Evolutionary conservation across 2,797 vertebrate genomes (phyloP).

Genomic region (Xiphophorus birchmanni): DNA sequence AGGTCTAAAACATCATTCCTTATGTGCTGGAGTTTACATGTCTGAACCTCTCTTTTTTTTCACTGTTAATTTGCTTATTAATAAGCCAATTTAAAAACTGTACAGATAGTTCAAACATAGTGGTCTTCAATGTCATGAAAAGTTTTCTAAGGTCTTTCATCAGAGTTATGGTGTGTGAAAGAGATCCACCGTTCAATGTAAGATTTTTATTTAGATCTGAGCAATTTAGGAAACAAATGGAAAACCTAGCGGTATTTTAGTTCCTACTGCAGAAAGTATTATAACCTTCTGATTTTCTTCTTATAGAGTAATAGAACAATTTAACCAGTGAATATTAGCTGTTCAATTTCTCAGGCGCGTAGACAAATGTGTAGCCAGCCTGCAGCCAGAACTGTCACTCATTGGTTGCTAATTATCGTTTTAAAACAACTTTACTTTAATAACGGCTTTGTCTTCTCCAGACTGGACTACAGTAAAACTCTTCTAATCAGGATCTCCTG

Average conservation of each 20-base stretch:
- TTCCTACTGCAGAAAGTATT: neutral
- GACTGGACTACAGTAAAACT: neutral
- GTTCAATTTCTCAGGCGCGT: neutral
- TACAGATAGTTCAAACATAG: neutral
- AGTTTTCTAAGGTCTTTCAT: neutral
- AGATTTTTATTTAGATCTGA: neutral
- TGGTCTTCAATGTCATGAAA: neutral
- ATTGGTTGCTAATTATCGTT: neutral
- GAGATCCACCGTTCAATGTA: neutral
- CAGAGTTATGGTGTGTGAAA: neutral
- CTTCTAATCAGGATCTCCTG: neutral
- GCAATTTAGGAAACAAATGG: neutral
- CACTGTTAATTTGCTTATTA: neutral
- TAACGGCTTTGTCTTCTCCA: neutral
- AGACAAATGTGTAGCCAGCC: neutral
- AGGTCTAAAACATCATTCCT: neutral
- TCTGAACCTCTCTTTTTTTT: neutral
- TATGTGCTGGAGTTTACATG: neutral
- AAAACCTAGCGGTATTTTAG: neutral
- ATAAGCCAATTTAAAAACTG: neutral
- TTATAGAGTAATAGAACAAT: neutral
- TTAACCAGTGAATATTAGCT: neutral
- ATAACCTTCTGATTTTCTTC: neutral
- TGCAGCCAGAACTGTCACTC: neutral
- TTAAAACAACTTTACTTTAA: neutral